Base-by-base conservation (phyloP, 2,888 invertebrate genomes). In the Fissipunctia ypsillon region DNA sequence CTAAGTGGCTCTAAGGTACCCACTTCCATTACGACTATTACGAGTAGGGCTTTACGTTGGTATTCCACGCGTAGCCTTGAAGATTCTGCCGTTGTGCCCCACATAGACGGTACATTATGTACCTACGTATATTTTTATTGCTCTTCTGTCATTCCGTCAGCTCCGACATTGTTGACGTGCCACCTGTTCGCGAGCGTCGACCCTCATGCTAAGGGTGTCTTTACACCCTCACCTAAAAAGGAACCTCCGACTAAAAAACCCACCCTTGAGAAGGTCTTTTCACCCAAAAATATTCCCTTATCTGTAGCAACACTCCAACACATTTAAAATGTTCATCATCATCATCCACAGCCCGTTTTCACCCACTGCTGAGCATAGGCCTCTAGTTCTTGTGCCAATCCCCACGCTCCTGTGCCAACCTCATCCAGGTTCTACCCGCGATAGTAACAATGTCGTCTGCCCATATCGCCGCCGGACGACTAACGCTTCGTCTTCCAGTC, bases 111-210 rank as follows among this genome's bases (percentile, higher is more conserved):
- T 28, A 61, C 41, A 72, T 45, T 60, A 66, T 56, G 38, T 78
- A 35, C 4, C 3, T 2, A 50, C 41, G 43, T 71, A 81, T 59
- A 67, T 70, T 74, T 81, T 78, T 82, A 81, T 74, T 81, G 65
- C 73, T 77, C 69, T 64, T 64, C 78, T 72, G 78, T 78, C 82
- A 67, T 71, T 22, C 48, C 70, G 38, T 59, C 59, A 64, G 65
- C 71, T 59, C 69, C 67, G 45, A 69, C 76, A 84, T 82, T 70
- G 72, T 82, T 84, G 69, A 72, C 73, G 73, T 80, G 73, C 85
- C 85, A 78, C 75, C 76, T 84, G 73, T 61, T 69, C 57, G 70
- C 61, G 69, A 78, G 38, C 68, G 54, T 57, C 78, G 78, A 82
- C 82, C 81, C 71, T 74, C 43, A 69, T 28, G 12, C 28, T 70